Base-by-base conservation (phyloP, 2,888 invertebrate genomes). In the Zaprionus obscuricornis region DNA sequence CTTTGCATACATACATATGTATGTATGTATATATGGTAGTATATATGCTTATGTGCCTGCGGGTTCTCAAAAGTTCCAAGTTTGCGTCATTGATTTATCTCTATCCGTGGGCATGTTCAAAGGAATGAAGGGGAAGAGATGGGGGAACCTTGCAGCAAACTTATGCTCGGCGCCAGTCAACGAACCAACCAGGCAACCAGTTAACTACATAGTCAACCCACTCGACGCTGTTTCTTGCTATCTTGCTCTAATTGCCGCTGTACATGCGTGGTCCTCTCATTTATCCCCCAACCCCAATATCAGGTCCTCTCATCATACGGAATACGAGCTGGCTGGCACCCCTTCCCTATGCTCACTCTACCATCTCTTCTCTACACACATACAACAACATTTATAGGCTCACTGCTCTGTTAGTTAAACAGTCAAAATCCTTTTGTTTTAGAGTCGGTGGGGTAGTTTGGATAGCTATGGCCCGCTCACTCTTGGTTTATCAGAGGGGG, bases 171-270 rank as follows among this genome's bases (percentile, higher is more conserved):
- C 29, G 26, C 11, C 24, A 26, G 26, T 22, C 27, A n/a, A n/a
- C n/a, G 31, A 36, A 31, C 47, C 45, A 58, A 33, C 26, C 47
- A 50, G 46, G 26, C 52, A 60, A 34, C 45, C 65, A 33, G 16
- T 8, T 37, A 50, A 39, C 54, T 52, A 52, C n/a, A n/a, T n/a
- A n/a, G 29, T 20, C 46, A 52, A 18, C 51, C 51, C 51, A 29
- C 39, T 45, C 49, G 45, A 31, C 29, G 29, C 37, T 31, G 31
- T 7, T 24, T 3, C 46, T 54, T 69, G 65, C 66, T 66, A 49
- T 76, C 79, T 65, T 63, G 73, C 75, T 78, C 75, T 76, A 78
- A 76, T 78, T 76, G 64, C 66, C 49, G 59, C 34, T 66, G 36
- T 74, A 51, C 57, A 71, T 74, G 65, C 59, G 63, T 64, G 17